Conservation (phyloP, 2,797 vertebrate genomes). For the Pyrocephalus nanus region DNA sequence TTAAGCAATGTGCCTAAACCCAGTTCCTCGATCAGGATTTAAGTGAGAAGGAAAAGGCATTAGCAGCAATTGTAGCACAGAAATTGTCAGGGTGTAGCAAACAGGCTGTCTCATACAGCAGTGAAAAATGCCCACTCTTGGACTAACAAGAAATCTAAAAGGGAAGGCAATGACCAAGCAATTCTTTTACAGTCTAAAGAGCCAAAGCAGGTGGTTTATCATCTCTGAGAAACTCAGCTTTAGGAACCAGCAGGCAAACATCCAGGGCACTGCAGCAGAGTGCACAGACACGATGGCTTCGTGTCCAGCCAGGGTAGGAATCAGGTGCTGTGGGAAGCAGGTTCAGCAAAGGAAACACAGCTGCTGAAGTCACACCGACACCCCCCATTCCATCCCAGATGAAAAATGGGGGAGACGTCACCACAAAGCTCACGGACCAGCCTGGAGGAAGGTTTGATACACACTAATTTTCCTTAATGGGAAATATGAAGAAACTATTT, state of each 20-base stretch:
- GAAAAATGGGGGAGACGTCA: neutral
- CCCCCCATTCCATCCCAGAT: too few species aligned
- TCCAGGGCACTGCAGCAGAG: neutral
- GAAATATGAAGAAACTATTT: neutral
- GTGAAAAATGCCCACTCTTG: neutral
- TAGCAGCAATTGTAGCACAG: neutral
- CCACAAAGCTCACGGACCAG: neutral
- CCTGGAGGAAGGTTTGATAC: neutral
- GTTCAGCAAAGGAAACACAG: neutral
- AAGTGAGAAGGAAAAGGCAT: slow-evolving; percentile 34
- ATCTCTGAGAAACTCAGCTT: neutral
- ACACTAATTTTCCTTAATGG: neutral
- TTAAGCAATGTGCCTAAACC: neutral
- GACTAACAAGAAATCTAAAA: neutral
- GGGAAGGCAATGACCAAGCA: neutral
- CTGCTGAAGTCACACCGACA: neutral
- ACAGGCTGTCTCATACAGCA: neutral
- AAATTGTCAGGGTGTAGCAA: neutral
- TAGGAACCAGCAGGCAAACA: neutral
- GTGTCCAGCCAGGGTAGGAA: fast-evolving
- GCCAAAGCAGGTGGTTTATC: neutral
- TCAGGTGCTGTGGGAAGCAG: neutral
- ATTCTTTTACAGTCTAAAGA: neutral
- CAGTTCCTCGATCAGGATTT: neutral
- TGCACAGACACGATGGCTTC: fast-evolving